Conservation (phyloP, 2,113 vertebrate genomes). For the Rousettus leschenaultii region DNA sequence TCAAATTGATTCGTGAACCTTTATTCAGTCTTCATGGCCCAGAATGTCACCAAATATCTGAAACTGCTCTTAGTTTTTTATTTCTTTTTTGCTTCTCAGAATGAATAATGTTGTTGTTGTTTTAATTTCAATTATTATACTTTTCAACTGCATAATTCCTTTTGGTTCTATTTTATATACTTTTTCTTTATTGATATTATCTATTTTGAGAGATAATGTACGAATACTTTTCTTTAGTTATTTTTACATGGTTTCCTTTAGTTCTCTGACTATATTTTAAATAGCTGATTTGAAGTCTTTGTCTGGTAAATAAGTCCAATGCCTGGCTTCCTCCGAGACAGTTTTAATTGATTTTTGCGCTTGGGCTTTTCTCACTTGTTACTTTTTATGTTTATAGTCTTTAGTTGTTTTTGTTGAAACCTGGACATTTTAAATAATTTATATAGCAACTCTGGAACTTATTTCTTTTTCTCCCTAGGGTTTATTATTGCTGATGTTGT, state of each 20-base stretch:
- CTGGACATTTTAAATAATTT: background rate
- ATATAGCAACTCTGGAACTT: background rate
- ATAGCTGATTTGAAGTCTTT: background rate
- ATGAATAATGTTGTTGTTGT: too few relatives aligned
- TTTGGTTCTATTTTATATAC: background rate
- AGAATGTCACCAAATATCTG: background rate
- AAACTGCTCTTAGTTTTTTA: background rate
- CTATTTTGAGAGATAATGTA: background rate
- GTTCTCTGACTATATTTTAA: background rate
- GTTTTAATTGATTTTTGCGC: background rate
- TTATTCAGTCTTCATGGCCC: background rate
- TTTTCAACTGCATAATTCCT: background rate
- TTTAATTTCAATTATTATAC: background rate
- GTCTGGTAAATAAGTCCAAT: background rate
- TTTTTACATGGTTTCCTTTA: background rate
- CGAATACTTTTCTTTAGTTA: background rate
- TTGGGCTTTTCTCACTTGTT: background rate
- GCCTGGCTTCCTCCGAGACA: background rate
- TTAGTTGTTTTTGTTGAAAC: background rate
- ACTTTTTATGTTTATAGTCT: background rate
- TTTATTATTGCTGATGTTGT: background rate
- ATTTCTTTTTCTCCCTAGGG: background rate
- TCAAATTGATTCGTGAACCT: background rate
- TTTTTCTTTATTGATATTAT: background rate
- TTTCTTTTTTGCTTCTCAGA: background rate